Evolutionary conservation across 2,113 vertebrate species (phyloP).

Genomic region (Nicator chloris): DNA sequence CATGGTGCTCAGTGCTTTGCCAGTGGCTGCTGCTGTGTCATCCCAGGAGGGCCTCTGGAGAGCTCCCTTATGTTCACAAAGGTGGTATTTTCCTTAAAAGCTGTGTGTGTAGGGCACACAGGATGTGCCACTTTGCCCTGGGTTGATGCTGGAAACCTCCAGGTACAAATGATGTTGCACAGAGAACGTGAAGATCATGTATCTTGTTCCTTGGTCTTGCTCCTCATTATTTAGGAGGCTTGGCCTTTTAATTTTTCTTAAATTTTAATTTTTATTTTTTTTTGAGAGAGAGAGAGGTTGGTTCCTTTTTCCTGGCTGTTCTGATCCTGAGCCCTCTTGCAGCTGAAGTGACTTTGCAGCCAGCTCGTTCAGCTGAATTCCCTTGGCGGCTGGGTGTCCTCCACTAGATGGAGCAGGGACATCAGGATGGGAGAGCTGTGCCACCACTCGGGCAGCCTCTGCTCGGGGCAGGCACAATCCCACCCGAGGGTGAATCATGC

Average conservation of each 20-base stretch:
- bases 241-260: not conserved
- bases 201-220: not conserved
- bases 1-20: not conserved
- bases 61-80: not conserved
- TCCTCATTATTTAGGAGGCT: not conserved
- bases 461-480: slow-evolving; percentile 21
- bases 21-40: not conserved
- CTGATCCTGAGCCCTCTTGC: not conserved
- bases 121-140: not conserved
- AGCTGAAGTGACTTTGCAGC: not conserved
- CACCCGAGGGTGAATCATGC: slow-evolving; percentile 62
- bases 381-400: not conserved
- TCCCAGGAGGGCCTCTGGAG: not conserved
- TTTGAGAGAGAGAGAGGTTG: not conserved
- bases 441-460: not conserved
- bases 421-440: not conserved
- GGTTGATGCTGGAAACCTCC: not conserved
- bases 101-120: not conserved
- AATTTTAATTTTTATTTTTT: not conserved
- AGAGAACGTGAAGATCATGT: accelerated
- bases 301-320: not conserved
- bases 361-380: not conserved
- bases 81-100: not conserved
- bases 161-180: accelerated
- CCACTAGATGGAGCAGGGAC: slow-evolving; percentile 67